A percentile compares a stretch with the other conserved stretches of the same genome.
Conservation (phyloP, 64 coral and sea anemone species). For the Actinia tenebrosa region DNA sequence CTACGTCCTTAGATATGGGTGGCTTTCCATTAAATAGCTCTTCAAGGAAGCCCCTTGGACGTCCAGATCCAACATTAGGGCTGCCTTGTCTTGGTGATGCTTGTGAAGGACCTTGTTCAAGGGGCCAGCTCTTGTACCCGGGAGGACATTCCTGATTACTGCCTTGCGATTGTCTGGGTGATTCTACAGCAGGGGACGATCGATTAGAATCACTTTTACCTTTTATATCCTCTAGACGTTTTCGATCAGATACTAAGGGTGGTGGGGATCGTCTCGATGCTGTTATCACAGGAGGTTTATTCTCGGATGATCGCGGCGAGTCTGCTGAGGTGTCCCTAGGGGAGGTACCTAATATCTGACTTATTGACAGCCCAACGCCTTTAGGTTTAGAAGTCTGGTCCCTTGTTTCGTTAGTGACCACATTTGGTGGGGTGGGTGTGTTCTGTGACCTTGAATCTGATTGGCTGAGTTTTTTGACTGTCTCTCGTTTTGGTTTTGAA, state of each 20-base stretch:
- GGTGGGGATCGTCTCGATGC: constrained; percentile 19
- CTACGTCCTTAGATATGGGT: constrained; percentile 19
- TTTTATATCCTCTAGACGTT: background rate
- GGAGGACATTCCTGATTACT: background rate
- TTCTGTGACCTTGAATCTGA: background rate
- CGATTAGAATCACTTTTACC: constrained; percentile 31
- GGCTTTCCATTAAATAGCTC: constrained; percentile 76
- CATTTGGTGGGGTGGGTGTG: background rate
- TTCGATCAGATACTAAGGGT: constrained; percentile 14
- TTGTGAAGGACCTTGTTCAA: constrained; percentile 20
- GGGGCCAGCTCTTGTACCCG: constrained; percentile 44
- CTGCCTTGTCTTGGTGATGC: background rate
- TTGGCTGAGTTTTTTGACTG: background rate
- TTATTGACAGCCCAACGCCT: constrained; percentile 24
- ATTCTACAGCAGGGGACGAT: constrained; percentile 13
- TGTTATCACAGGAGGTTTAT: constrained; percentile 30
- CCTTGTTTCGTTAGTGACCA: background rate
- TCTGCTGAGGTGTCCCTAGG: background rate
- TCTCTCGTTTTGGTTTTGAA: background rate
- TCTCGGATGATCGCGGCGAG: constrained; percentile 12
- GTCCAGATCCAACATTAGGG: background rate
- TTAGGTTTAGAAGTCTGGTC: constrained; percentile 19
- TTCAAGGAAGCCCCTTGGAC: constrained; percentile 70
- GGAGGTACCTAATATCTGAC: background rate
- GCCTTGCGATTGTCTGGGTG: constrained; percentile 2